Evolutionary conservation across 2,113 vertebrate genomes (phyloP).

Genomic region (Boulengerochromis microlepis): DNA sequence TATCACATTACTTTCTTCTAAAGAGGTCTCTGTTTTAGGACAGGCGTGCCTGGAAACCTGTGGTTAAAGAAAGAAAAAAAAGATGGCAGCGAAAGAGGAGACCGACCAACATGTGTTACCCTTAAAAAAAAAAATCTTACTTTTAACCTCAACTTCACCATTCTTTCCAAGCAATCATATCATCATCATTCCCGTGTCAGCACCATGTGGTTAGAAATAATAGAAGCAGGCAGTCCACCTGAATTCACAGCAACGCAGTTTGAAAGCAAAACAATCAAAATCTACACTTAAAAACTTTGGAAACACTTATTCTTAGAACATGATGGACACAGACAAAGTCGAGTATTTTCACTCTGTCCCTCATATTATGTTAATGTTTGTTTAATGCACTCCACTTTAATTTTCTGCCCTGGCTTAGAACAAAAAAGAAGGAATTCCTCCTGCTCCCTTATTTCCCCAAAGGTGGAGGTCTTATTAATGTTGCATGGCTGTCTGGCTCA

Average conservation of each 20-base stretch:
- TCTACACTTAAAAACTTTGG: not conserved
- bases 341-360: not conserved
- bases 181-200: constrained; percentile 34
- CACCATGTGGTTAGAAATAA: constrained; percentile 31
- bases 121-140: constrained; percentile 52
- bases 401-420: constrained; percentile 29
- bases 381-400: constrained; percentile 13
- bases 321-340: not conserved
- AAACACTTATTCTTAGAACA: not conserved
- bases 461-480: constrained; percentile 45
- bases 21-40: constrained; percentile 39
- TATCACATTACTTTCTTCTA: constrained; percentile 53
- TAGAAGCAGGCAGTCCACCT: not conserved
- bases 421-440: constrained; percentile 29
- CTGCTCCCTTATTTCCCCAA: not conserved
- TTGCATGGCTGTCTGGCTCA: constrained; percentile 19
- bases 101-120: not conserved
- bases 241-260: not conserved
- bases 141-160: not conserved
- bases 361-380: constrained; percentile 28
- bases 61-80: constrained; percentile 27
- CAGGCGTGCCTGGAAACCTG: constrained; percentile 55
- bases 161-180: constrained; percentile 42
- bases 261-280: constrained; percentile 13
- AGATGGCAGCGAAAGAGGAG: not conserved